Evolutionary conservation across 2,113 vertebrate genomes (phyloP), one percentile per base, ranked within the genome.

Genomic region (Myotis brandtii): DNA sequence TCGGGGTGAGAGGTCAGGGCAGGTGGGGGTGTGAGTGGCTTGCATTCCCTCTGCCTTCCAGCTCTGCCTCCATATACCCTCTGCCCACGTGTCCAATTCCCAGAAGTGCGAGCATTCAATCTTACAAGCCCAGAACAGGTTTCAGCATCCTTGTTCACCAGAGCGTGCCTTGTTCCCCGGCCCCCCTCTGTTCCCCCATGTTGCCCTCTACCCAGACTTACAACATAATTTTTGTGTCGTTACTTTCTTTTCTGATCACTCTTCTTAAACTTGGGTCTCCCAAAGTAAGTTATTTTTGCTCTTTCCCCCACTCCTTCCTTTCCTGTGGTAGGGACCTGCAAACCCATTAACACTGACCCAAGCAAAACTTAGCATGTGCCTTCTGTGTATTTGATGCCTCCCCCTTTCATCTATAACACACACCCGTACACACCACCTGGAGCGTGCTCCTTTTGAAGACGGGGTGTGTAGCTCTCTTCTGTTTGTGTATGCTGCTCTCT

Each of bases 1-100:
- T 91, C 37, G 23, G 76, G 95, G 96, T 96, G 88, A 96, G 82
- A 95, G 97, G 97, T 95, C 94, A 95, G 86, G 96, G 77, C 56
- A 95, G 88, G 67, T 88, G 81, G 67, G 89, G 91, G 23, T 16
- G n/a, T n/a, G 50, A 52, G 85, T 56, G 89, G 97, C 72, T 34
- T 81, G 13, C 52, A 69, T 62, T 90, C 84, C 87, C 86, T 93
- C 43, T 56, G 73, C 83, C 90, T 89, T 93, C 93, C 66, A 87
- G 25, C 52, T 89, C 54, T 81, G 52, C 69, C 69, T 86, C 18
- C 21, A 3, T 20, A 3, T 9, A 2, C 0, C 0, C 64, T 76
- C 64, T 37, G 9, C 17, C 18, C 43, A 20, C 34, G 34, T 13
- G 43, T n/a, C 54, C 9, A 30, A 0, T 56, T 50, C 89, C 56